phyloP scores from a whole-genome alignment of 2,888 invertebrate genomes.

The Corythucha ciliata region DNA sequence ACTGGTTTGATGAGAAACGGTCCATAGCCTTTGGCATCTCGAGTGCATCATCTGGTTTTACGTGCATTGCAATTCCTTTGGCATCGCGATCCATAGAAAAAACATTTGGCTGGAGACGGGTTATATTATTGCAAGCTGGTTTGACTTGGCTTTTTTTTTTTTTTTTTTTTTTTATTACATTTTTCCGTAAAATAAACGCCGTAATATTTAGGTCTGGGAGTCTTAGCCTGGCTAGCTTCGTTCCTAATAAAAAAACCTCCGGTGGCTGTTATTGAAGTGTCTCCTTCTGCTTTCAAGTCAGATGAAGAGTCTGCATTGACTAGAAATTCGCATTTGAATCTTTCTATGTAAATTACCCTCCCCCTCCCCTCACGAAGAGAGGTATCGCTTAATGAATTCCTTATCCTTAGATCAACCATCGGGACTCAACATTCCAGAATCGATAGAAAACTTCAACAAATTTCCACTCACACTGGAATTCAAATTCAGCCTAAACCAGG shows the following conservation, averaged over 20 bases:
- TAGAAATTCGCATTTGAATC: neutral
- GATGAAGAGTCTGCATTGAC: neutral
- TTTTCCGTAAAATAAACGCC: too few species aligned
- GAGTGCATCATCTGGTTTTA: conserved; percentile 10
- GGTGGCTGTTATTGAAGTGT: conserved; percentile 13
- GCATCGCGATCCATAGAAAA: neutral
- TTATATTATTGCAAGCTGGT: conserved; percentile 1
- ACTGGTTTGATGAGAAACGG: conserved; percentile 18
- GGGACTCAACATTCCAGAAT: conserved; percentile 10
- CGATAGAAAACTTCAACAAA: conserved; percentile 4
- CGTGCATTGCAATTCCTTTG: conserved; percentile 8
- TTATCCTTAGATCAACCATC: too few species aligned
- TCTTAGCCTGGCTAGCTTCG: too few species aligned
- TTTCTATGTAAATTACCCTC: too few species aligned
- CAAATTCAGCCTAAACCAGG: conserved; percentile 4
- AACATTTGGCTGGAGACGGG: neutral
- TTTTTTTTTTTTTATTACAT: too few species aligned
- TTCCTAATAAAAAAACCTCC: conserved; percentile 18
- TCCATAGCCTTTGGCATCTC: conserved; percentile 19
- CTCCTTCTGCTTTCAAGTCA: neutral
- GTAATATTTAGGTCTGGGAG: too few species aligned
- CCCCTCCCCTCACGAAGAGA: too few species aligned
- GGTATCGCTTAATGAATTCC: too few species aligned
- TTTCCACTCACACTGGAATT: neutral
- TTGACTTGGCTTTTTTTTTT: conserved; percentile 1